A percentile compares a stretch with the other conserved stretches of the same genome.
These are phyloP conservation scores for Hybos culiciformis DNA, from an alignment of 2,888 invertebrate genomes.

Conservation along the genomic window DNA sequence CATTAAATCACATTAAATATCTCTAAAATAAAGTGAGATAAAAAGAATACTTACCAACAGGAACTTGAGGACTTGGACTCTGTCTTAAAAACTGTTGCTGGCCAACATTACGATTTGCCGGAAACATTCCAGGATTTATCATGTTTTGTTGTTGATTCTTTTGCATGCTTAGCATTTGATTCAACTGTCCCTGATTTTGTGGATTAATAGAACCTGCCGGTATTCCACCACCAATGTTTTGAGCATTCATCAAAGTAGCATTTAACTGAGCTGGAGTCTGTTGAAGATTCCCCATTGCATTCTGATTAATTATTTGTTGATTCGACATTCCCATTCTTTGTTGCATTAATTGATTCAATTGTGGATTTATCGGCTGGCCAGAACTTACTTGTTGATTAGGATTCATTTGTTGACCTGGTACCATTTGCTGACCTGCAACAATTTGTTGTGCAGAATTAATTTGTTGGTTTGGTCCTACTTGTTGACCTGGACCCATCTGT, in stretches of 20 bases:
- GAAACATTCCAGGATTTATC: conserved; percentile 26
- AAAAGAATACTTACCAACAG: conserved; percentile 47
- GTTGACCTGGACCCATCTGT: too few species aligned
- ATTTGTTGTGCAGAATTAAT: conserved; percentile 25
- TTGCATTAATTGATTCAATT: conserved; percentile 34
- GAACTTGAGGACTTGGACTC: conserved; percentile 65
- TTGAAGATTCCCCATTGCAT: conserved; percentile 40
- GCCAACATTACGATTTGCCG: conserved; percentile 46
- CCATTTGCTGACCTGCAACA: conserved; percentile 28
- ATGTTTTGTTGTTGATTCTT: conserved; percentile 21
- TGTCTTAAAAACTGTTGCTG: conserved; percentile 66
- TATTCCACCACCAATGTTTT: conserved; percentile 23
- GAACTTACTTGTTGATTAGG: conserved; percentile 25
- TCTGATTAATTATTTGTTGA: conserved; percentile 33
- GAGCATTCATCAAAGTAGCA: too few species aligned
- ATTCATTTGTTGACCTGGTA: conserved; percentile 26
- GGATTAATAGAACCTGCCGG: too few species aligned
- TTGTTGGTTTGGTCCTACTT: conserved; percentile 26
- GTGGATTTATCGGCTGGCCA: conserved; percentile 23
- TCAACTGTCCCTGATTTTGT: conserved; percentile 20
- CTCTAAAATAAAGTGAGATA: too few species aligned
- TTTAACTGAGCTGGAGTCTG: conserved; percentile 27
- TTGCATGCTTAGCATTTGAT: conserved; percentile 30
- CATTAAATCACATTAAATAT: too few species aligned
- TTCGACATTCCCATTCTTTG: too few species aligned